Percentiles rank a stretch among this genome's conserved stretches.
Conservation (phyloP, 2,888 invertebrate species). For the Eulithis testata region DNA sequence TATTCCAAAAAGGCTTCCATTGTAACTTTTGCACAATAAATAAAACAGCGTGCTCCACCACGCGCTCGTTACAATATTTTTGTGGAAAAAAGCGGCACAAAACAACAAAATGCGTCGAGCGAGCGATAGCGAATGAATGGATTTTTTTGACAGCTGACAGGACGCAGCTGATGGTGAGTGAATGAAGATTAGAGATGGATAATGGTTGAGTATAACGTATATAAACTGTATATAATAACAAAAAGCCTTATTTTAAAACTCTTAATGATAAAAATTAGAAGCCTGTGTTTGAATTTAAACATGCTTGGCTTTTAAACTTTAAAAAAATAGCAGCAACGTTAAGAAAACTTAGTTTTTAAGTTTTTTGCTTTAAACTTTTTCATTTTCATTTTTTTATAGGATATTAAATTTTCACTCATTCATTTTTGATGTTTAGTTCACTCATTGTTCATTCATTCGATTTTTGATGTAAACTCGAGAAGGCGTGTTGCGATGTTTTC, state of each 20-base stretch:
- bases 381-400: too few relatives aligned
- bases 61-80: slow-evolving; percentile 12
- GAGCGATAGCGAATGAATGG: slow-evolving; percentile 3
- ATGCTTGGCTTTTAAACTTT: too few relatives aligned
- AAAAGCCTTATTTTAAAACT: too few relatives aligned
- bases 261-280: too few relatives aligned
- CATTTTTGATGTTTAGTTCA: background rate
- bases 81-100: slow-evolving; percentile 31
- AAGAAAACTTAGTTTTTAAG: too few relatives aligned
- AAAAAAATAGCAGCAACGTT: too few relatives aligned
- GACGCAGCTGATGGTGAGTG: slow-evolving; percentile 8
- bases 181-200: background rate
- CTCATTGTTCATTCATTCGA: slow-evolving; percentile 19
- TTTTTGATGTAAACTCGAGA: slow-evolving; percentile 13
- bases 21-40: slow-evolving; percentile 3
- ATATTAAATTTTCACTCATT: too few relatives aligned
- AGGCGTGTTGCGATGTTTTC: slow-evolving; percentile 24
- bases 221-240: too few relatives aligned
- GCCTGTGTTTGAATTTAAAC: too few relatives aligned
- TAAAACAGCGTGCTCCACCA: slow-evolving; percentile 12
- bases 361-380: too few relatives aligned
- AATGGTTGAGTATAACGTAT: too few relatives aligned
- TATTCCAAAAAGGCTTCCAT: slow-evolving; percentile 94
- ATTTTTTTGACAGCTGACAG: background rate
- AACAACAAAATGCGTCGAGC: slow-evolving; percentile 6